phyloP scores from a whole-genome alignment of 2,888 invertebrate genomes.

The Hemistola chrysoprasaria region DNA sequence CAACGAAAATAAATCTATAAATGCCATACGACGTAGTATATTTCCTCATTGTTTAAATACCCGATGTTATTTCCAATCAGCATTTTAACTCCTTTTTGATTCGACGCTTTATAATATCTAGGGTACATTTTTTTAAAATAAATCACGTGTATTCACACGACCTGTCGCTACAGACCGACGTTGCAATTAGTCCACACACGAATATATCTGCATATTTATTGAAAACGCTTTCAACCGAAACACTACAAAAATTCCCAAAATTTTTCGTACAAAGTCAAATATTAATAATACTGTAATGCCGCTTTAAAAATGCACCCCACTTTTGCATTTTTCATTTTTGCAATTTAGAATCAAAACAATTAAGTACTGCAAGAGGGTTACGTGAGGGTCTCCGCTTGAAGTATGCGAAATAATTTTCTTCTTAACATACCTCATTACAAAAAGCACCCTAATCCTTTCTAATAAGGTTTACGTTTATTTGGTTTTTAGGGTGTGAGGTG shows the following conservation, averaged over 20 bases:
- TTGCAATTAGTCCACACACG: slow-evolving; percentile 50
- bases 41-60: too few relatives aligned
- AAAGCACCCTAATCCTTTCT: not conserved
- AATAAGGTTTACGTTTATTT: slow-evolving; percentile 32
- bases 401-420: slow-evolving; percentile 48
- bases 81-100: too few relatives aligned
- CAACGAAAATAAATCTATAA: too few relatives aligned
- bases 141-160: too few relatives aligned
- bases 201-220: slow-evolving; percentile 55
- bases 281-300: not conserved
- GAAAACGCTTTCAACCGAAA: slow-evolving; percentile 32
- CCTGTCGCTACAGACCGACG: slow-evolving; percentile 33
- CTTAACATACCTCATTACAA: slow-evolving; percentile 10
- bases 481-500: slow-evolving; percentile 32
- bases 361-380: slow-evolving; percentile 63
- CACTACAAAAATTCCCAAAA: slow-evolving; percentile 22
- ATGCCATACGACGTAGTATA: too few relatives aligned
- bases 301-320: slow-evolving; percentile 62
- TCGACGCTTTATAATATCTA: too few relatives aligned
- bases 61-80: too few relatives aligned
- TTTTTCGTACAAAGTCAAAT: slow-evolving; percentile 26
- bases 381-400: slow-evolving; percentile 63
- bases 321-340: slow-evolving; percentile 51
- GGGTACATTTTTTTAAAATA: too few relatives aligned
- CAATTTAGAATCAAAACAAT: slow-evolving; percentile 75